Evolutionary conservation across 1,140 invertebrate genomes (phyloP).

Genomic region (Scylla paramamosain): DNA sequence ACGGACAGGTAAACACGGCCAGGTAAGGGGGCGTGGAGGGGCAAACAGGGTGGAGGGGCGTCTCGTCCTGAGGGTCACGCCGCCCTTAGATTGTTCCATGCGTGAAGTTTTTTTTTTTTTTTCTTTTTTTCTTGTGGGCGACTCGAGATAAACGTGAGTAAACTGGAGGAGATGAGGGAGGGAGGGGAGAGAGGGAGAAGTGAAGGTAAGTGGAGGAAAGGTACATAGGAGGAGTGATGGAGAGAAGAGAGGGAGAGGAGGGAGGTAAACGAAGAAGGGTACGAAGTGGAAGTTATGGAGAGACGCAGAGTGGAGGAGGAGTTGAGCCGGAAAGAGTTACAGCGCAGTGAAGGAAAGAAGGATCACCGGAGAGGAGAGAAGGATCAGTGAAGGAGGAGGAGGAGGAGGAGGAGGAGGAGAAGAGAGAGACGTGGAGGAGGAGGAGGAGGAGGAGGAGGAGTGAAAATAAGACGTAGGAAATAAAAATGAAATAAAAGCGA

Average conservation of each 20-base stretch:
- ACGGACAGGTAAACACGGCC: not conserved
- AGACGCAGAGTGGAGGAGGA: not conserved
- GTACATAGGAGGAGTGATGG: not conserved
- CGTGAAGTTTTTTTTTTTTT: not conserved
- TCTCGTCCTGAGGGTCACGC: not conserved
- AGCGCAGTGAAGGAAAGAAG: not conserved
- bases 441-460: not conserved
- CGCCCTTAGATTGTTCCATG: not conserved
- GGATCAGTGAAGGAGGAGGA: not conserved
- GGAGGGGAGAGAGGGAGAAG: not conserved
- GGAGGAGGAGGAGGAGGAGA: not conserved
- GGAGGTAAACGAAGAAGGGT: not conserved
- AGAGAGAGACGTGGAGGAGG: not conserved
- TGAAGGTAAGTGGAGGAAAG: not conserved
- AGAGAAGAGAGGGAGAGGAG: slow-evolving; percentile 19
- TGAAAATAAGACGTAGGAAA: not conserved
- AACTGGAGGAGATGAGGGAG: not conserved
- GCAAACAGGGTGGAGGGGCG: not conserved
- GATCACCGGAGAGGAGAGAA: not conserved
- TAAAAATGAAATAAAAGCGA: not conserved
- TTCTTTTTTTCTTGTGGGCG: not conserved
- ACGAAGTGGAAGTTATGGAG: slow-evolving; percentile 22
- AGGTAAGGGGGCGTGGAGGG: not conserved
- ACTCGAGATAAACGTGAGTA: slow-evolving; percentile 10
- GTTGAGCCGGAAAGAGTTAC: slow-evolving; percentile 1